Conservation (phyloP, 2,888 invertebrate species). For the Himalopsyche kuldschensis region DNA sequence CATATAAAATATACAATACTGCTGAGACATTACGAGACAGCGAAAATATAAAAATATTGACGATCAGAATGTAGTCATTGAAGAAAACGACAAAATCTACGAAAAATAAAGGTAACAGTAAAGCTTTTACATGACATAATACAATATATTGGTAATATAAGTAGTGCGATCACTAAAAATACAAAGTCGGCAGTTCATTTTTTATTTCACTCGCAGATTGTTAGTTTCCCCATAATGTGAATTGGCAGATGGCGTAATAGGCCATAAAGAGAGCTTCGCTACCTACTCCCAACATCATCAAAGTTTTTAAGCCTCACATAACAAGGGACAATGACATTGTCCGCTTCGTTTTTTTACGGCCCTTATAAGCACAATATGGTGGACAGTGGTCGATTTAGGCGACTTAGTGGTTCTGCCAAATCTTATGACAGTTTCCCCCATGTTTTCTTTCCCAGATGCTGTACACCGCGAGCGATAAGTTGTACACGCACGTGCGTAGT, state of each 20-base stretch:
- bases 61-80: too few relatives aligned
- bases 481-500: too few relatives aligned
- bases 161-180: background rate
- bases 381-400: constrained; percentile 9
- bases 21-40: too few relatives aligned
- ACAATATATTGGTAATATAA: background rate
- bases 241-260: constrained; percentile 19
- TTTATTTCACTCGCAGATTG: background rate
- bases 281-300: constrained; percentile 2
- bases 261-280: constrained; percentile 6
- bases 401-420: constrained; percentile 5
- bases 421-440: background rate
- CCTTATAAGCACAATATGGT: constrained; percentile 8
- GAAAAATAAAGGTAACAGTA: too few relatives aligned
- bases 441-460: background rate
- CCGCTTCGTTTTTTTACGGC: constrained; percentile 12
- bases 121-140: background rate
- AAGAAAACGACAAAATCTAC: too few relatives aligned
- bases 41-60: too few relatives aligned
- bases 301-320: constrained; percentile 16
- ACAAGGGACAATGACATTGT: constrained; percentile 8
- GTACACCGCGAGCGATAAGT: background rate
- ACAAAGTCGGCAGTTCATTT: background rate
- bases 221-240: constrained; percentile 8
- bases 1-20: too few relatives aligned